Conservation (phyloP, 2,113 vertebrate species). For the Mohoua ochrocephala region DNA sequence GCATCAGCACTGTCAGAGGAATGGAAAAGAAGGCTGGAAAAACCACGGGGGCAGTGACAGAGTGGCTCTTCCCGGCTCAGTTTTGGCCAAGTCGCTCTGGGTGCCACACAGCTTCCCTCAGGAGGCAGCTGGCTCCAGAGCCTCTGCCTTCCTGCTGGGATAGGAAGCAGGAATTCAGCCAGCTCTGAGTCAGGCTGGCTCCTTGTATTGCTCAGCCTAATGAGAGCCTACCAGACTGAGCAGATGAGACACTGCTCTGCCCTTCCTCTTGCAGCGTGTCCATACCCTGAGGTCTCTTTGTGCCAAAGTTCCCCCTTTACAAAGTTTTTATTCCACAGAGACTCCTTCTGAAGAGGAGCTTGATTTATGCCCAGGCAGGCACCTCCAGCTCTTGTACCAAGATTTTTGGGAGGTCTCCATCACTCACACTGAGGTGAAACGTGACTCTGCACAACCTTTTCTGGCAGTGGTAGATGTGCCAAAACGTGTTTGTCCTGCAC, state of each 20-base stretch:
- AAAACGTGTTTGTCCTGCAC: background rate
- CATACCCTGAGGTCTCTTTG: background rate
- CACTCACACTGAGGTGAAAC: background rate
- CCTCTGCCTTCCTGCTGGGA: background rate
- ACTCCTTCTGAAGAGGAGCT: background rate
- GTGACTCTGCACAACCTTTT: background rate
- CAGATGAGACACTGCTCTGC: background rate
- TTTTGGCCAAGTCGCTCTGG: background rate
- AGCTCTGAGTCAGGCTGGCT: background rate
- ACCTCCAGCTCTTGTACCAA: background rate
- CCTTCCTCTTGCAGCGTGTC: background rate
- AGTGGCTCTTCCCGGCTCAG: accelerated
- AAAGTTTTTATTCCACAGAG: background rate
- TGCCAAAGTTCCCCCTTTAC: background rate
- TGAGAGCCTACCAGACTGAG: background rate
- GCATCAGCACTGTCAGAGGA: background rate
- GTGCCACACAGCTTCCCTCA: background rate
- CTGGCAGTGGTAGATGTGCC: background rate
- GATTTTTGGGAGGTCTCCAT: background rate
- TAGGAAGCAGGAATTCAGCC: background rate
- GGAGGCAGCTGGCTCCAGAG: background rate
- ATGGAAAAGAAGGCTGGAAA: background rate
- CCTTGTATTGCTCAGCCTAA: background rate
- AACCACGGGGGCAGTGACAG: background rate
- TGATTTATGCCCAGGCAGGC: background rate